Percentiles rank a stretch among this genome's conserved stretches.
Evolutionary conservation across 2,113 vertebrate genomes (phyloP).

Genomic region (Lepus americanus): DNA sequence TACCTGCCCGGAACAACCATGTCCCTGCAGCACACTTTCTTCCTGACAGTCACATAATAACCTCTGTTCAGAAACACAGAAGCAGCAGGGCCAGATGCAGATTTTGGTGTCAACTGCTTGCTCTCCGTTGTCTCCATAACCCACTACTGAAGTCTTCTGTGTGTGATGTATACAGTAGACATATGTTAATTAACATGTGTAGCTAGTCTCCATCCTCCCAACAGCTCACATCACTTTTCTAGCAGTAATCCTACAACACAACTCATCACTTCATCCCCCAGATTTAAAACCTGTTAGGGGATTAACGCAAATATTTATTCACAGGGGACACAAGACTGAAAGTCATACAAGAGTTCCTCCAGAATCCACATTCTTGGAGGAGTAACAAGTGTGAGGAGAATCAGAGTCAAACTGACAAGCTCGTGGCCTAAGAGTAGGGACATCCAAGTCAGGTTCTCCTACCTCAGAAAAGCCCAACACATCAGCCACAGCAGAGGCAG

Average conservation of each 20-base stretch:
- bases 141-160: not conserved
- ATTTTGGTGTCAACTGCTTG: not conserved
- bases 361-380: not conserved
- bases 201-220: not conserved
- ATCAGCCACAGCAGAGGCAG: not conserved
- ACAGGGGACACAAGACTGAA: not conserved
- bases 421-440: not conserved
- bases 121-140: not conserved
- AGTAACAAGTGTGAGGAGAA: not conserved
- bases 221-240: not conserved
- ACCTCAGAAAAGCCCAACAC: not conserved
- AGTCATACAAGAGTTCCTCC: not conserved
- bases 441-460: not conserved
- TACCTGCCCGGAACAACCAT: not conserved
- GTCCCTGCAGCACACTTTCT: not conserved
- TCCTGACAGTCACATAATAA: not conserved
- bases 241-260: not conserved
- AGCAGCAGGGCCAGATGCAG: not conserved
- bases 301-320: constrained; percentile 1
- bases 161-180: not conserved
- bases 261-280: not conserved
- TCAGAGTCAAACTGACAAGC: not conserved
- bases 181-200: not conserved
- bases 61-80: not conserved
- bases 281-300: not conserved